Conservation (phyloP, 2,113 vertebrate species). For the Naja naja region DNA sequence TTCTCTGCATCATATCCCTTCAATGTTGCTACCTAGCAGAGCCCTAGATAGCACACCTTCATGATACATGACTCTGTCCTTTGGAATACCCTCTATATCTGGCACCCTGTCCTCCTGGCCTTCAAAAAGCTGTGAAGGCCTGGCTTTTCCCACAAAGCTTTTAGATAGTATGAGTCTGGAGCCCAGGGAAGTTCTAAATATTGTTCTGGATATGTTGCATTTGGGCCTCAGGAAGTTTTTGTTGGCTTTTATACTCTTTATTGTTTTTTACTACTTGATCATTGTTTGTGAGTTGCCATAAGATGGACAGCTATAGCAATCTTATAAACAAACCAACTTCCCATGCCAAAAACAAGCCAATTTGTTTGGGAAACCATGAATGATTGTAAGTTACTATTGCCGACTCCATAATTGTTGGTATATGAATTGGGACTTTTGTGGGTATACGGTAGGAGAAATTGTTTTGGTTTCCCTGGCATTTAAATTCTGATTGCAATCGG, state of each 20-base stretch:
- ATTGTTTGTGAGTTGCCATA: not conserved
- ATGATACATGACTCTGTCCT: not conserved
- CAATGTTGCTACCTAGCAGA: not conserved
- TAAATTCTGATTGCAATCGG: slow-evolving; percentile 47
- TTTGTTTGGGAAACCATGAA: slow-evolving; percentile 30
- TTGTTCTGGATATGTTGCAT: not conserved
- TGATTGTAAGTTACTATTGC: not conserved
- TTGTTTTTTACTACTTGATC: not conserved
- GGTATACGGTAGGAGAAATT: slow-evolving; percentile 1
- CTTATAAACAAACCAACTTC: not conserved
- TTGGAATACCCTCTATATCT: not conserved
- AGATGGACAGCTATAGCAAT: not conserved
- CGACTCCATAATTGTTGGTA: not conserved
- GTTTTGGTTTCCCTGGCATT: slow-evolving; percentile 22
- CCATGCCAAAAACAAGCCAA: slow-evolving; percentile 25
- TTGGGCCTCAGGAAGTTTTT: not conserved
- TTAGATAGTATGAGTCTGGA: not conserved
- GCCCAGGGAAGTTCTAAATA: not conserved
- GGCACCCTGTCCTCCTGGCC: not conserved
- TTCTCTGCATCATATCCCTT: not conserved
- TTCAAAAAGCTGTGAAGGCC: not conserved
- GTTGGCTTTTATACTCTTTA: not conserved
- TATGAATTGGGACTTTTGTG: not conserved
- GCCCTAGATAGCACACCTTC: not conserved
- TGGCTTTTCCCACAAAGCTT: not conserved